phyloP scores from a whole-genome alignment of 2,797 vertebrate genomes.

The Lepidocolaptes lacrymiger region DNA sequence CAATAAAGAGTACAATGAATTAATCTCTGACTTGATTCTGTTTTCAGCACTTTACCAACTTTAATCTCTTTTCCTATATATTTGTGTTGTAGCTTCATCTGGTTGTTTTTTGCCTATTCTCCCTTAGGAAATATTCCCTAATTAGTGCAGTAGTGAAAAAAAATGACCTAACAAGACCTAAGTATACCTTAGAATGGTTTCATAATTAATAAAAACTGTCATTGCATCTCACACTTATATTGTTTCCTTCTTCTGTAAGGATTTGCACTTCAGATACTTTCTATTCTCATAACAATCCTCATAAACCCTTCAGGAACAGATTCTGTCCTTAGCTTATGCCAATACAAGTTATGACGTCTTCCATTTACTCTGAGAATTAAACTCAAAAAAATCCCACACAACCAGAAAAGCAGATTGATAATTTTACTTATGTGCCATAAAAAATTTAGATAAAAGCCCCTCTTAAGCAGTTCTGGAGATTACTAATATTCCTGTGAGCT shows the following conservation, averaged over 20 bases:
- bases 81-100: not conserved
- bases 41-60: not conserved
- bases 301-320: conserved; percentile 21
- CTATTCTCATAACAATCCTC: conserved; percentile 17
- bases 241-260: conserved; percentile 10
- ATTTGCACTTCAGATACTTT: conserved; percentile 39
- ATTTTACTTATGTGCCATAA: not conserved
- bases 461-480: not conserved
- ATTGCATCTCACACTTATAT: not conserved
- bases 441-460: not conserved
- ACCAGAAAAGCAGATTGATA: not conserved
- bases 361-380: not conserved
- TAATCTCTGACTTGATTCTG: not conserved
- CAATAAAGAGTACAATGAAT: not conserved
- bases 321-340: not conserved
- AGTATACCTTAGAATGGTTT: not conserved
- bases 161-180: not conserved
- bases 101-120: not conserved
- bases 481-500: not conserved
- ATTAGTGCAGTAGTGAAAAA: not conserved
- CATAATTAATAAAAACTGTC: conserved; percentile 11
- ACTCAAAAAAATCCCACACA: not conserved
- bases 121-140: conserved; percentile 25
- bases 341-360: not conserved
- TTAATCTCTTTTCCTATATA: conserved; percentile 18